Evolutionary conservation across 2,888 invertebrate genomes (phyloP).

Genomic region (Chorisops tibialis): DNA sequence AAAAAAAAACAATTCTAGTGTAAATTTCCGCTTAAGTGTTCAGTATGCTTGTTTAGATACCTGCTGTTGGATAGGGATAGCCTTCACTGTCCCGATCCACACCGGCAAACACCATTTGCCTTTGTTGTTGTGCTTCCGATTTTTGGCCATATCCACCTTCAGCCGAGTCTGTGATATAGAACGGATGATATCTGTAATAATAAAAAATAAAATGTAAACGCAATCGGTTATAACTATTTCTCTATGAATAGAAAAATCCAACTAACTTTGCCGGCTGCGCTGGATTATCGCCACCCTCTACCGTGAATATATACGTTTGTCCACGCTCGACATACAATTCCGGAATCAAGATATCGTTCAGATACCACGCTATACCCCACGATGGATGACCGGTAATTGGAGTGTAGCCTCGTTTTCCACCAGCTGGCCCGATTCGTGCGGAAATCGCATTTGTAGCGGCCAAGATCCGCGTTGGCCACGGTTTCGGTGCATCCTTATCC

Average conservation of each 20-base stretch:
- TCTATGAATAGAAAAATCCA: conserved; percentile 1
- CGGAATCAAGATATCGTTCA: conserved; percentile 85
- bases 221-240: neutral
- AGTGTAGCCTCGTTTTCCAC: conserved; percentile 75
- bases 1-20: neutral
- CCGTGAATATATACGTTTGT: conserved; percentile 77
- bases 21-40: too few relatives aligned
- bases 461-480: conserved; percentile 70
- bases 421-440: conserved; percentile 80
- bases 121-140: conserved; percentile 63
- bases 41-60: too few relatives aligned
- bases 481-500: conserved; percentile 58
- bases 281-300: conserved; percentile 81
- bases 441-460: conserved; percentile 63
- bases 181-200: conserved; percentile 73
- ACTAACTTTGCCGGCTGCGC: conserved; percentile 70
- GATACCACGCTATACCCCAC: conserved; percentile 91
- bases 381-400: conserved; percentile 76
- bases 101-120: conserved; percentile 77
- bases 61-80: conserved; percentile 75
- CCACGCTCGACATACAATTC: conserved; percentile 86
- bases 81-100: conserved; percentile 72
- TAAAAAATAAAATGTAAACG: neutral
- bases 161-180: conserved; percentile 82
- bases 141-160: conserved; percentile 87